A percentile compares a stretch with the other conserved stretches of the same genome.
phyloP scores from a whole-genome alignment of 2,888 invertebrate species.

The Amiota mariae region DNA sequence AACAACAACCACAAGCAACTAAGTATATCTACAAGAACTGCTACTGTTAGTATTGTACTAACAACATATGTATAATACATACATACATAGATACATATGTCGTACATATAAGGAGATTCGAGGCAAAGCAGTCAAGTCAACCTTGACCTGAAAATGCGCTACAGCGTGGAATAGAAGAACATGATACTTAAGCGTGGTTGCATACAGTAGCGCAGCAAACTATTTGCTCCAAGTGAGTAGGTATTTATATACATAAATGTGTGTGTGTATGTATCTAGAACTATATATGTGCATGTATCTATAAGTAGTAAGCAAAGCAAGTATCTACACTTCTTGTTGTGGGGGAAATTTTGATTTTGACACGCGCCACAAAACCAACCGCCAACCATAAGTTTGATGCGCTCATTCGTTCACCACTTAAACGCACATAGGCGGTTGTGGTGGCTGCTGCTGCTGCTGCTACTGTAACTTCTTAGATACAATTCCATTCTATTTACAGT shows the following conservation, averaged over 20 bases:
- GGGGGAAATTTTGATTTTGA: no score
- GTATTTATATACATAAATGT: background rate
- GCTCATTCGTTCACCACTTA: no score
- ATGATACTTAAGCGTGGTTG: conserved; percentile 60
- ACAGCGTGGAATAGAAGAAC: conserved; percentile 42
- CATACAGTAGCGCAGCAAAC: conserved; percentile 10
- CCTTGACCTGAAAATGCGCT: conserved; percentile 72
- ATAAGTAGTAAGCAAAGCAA: no score
- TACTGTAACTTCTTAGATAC: background rate
- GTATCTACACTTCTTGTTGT: no score
- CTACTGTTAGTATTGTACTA: background rate
- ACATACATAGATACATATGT: conserved; percentile 19
- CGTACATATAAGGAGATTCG: no score
- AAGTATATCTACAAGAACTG: conserved; percentile 13
- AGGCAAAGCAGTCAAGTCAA: conserved; percentile 49
- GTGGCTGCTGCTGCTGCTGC: background rate
- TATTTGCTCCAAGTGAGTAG: background rate
- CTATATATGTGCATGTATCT: no score
- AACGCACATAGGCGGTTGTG: no score
- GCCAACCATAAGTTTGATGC: no score
- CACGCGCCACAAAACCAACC: no score
- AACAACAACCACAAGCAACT: conserved; percentile 37
- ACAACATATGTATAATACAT: conserved; percentile 30
- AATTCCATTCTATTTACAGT: background rate
- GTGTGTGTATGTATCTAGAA: background rate